These are phyloP conservation scores for Chelonoidis abingdonii DNA, from an alignment of 2,113 vertebrate species.

Conservation along the genomic window DNA sequence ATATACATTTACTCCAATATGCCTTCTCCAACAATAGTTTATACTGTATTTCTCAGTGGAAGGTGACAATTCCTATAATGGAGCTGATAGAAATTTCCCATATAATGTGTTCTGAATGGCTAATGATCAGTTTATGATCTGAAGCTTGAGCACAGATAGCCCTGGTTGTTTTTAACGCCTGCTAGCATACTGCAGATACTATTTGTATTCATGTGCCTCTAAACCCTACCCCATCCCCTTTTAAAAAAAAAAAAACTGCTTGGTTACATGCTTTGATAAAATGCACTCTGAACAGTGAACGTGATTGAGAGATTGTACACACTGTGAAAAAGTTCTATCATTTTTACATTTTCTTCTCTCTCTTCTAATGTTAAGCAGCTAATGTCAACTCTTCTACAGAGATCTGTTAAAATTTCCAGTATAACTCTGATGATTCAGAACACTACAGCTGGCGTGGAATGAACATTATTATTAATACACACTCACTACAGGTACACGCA, in stretches of 20 bases:
- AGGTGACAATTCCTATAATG: not conserved
- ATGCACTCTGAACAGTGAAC: not conserved
- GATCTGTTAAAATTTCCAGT: not conserved
- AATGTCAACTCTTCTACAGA: not conserved
- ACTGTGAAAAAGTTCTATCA: not conserved
- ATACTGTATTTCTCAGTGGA: not conserved
- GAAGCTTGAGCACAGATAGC: not conserved
- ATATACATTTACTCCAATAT: not conserved
- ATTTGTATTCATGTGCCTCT: not conserved
- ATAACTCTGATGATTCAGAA: not conserved
- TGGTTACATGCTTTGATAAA: not conserved
- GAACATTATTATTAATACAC: not conserved
- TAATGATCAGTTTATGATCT: not conserved
- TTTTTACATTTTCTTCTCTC: not conserved
- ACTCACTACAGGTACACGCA: not conserved
- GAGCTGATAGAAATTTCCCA: not conserved
- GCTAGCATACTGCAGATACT: not conserved
- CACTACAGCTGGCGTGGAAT: not conserved
- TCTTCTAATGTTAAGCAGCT: not conserved
- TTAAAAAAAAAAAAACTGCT: not conserved
- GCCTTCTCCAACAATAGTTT: not conserved
- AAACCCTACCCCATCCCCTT: not conserved
- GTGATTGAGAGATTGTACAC: not conserved
- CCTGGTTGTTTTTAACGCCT: not conserved
- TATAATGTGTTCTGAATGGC: not conserved